Percentiles rank a stretch among this genome's conserved stretches.
Evolutionary conservation across 2,113 vertebrate species (phyloP).

Genomic region (Sarotherodon lohbergeri): DNA sequence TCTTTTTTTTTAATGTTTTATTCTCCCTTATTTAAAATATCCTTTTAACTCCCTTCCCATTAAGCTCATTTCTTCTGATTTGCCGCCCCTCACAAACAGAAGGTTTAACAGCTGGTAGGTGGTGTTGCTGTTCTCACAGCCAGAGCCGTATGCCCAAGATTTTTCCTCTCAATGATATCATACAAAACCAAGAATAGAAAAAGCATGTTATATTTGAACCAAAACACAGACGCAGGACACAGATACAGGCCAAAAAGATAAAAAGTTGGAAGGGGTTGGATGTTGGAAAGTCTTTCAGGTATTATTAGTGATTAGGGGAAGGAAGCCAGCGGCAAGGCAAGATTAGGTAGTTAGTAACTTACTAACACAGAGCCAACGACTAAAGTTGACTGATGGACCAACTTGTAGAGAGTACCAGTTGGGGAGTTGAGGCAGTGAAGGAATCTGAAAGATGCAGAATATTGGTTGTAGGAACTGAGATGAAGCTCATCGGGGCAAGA

Average conservation of each 20-base stretch:
- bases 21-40: neutral
- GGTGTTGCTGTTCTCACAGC: neutral
- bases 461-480: neutral
- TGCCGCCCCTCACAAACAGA: neutral
- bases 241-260: neutral
- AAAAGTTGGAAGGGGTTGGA: fast-evolving
- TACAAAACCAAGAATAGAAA: neutral
- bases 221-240: neutral
- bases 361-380: neutral
- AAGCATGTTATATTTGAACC: neutral
- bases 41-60: neutral
- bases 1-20: neutral
- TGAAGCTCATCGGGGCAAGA: fast-evolving
- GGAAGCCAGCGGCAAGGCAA: fast-evolving
- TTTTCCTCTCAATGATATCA: fast-evolving
- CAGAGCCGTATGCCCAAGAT: neutral
- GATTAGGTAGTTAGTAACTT: neutral
- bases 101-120: neutral
- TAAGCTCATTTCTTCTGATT: neutral
- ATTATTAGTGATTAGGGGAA: neutral
- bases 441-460: neutral
- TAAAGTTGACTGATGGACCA: neutral
- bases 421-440: neutral
- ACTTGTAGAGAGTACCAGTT: neutral
- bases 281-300: neutral